phyloP scores from a whole-genome alignment of 1,140 invertebrate genomes.

The Dryas iulia region DNA sequence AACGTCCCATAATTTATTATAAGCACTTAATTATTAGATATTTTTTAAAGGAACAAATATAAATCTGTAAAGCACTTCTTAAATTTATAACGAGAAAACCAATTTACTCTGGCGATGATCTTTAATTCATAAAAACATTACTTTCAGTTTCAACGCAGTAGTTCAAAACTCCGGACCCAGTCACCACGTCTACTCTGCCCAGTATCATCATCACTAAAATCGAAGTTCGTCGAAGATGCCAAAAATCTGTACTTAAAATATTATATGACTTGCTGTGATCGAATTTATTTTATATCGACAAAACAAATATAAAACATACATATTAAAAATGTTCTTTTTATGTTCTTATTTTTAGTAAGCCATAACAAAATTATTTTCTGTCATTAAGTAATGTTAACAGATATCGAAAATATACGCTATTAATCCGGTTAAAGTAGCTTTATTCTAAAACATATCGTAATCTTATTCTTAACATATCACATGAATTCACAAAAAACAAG shows the following conservation, averaged over 20 bases:
- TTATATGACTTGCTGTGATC: slow-evolving; percentile 1
- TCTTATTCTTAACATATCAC: too few relatives aligned
- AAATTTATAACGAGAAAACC: not conserved
- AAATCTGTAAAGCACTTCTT: not conserved
- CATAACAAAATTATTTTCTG: not conserved
- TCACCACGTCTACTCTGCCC: slow-evolving; percentile 65
- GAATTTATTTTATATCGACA: not conserved
- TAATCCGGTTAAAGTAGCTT: too few relatives aligned
- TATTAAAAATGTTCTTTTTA: not conserved
- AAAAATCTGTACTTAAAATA: slow-evolving; percentile 5
- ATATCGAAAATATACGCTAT: too few relatives aligned
- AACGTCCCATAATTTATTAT: too few relatives aligned
- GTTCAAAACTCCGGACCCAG: slow-evolving; percentile 79
- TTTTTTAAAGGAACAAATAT: too few relatives aligned
- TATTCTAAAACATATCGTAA: too few relatives aligned
- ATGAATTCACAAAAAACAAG: too few relatives aligned
- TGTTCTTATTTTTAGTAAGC: not conserved
- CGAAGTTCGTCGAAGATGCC: not conserved
- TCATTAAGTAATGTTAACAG: too few relatives aligned
- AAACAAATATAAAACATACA: not conserved
- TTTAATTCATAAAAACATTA: slow-evolving; percentile 18
- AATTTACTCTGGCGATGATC: too few relatives aligned
- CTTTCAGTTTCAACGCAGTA: slow-evolving; percentile 82
- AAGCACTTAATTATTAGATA: too few relatives aligned
- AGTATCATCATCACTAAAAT: slow-evolving; percentile 54